phyloP scores from a whole-genome alignment of 2,113 vertebrate species.

The Silurus glanis region DNA sequence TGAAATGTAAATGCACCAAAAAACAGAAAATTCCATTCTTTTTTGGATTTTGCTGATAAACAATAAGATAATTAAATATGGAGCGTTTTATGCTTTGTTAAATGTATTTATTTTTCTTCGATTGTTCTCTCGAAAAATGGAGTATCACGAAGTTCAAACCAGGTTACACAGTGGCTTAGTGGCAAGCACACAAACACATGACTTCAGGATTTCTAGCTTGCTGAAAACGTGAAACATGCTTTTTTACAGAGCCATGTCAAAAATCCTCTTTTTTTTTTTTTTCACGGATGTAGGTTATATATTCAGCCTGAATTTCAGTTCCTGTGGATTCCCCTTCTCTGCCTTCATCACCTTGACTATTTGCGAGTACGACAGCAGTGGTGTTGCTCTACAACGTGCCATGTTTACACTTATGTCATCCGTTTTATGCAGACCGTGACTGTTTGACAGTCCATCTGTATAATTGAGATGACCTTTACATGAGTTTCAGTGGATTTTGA shows the following conservation, averaged over 20 bases:
- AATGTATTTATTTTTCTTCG: neutral
- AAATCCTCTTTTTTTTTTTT: conserved; percentile 1
- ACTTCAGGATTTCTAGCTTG: conserved; percentile 48
- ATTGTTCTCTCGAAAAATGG: neutral
- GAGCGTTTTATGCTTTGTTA: neutral
- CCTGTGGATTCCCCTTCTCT: conserved; percentile 34
- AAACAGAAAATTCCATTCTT: neutral
- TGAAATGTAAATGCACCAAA: conserved; percentile 18
- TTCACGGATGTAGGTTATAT: conserved; percentile 42
- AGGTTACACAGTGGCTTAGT: neutral
- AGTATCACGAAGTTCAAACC: neutral
- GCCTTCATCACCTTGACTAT: conserved; percentile 40
- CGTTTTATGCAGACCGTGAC: conserved; percentile 66
- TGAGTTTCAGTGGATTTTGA: conserved; percentile 64
- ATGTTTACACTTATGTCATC: conserved; percentile 66
- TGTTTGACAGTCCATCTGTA: conserved; percentile 68
- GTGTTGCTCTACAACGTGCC: conserved; percentile 46
- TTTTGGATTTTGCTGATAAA: conserved; percentile 21
- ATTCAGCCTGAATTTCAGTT: conserved; percentile 48
- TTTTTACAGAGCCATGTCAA: conserved; percentile 24
- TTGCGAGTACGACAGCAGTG: conserved; percentile 35
- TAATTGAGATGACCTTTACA: conserved; percentile 75
- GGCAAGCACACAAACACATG: conserved; percentile 40
- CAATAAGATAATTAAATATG: conserved; percentile 39
- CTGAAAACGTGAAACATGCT: conserved; percentile 38